Evolutionary conservation across 2,888 invertebrate species (phyloP).

Genomic region (Protophormia terraenovae): DNA sequence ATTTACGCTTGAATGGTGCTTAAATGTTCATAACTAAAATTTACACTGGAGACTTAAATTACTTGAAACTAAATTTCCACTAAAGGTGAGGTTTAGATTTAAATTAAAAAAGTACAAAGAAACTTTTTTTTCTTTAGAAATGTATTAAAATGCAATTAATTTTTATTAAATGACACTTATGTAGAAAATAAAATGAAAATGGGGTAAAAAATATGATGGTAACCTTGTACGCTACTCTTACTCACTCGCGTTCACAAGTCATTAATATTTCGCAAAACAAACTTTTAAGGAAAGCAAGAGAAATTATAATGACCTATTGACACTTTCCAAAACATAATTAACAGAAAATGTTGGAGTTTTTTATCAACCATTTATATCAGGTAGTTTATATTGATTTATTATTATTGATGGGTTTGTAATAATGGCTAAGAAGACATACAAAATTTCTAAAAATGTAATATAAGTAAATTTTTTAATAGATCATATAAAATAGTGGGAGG

Average conservation of each 20-base stretch:
- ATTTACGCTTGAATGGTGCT: not conserved
- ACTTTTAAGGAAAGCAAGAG: not conserved
- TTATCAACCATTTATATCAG: not conserved
- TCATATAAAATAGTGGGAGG: too few relatives aligned
- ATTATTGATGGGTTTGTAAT: not conserved
- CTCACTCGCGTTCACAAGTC: not conserved
- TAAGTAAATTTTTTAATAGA: too few relatives aligned
- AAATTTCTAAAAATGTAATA: too few relatives aligned
- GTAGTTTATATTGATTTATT: not conserved
- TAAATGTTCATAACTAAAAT: not conserved
- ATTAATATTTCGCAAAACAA: not conserved
- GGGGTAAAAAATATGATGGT: too few relatives aligned
- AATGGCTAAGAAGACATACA: too few relatives aligned
- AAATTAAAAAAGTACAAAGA: too few relatives aligned
- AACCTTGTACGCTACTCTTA: not conserved
- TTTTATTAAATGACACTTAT: not conserved
- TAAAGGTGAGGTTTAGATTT: not conserved
- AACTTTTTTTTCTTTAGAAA: not conserved
- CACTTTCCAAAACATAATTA: not conserved
- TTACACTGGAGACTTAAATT: not conserved
- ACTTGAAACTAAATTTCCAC: not conserved
- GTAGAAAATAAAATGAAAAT: not conserved
- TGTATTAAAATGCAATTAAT: slow-evolving; percentile 6
- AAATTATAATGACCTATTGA: not conserved
- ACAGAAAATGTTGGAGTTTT: not conserved